Evolutionary conservation across 1,140 invertebrate species (phyloP).

Genomic region (Branchinecta lynchi): DNA sequence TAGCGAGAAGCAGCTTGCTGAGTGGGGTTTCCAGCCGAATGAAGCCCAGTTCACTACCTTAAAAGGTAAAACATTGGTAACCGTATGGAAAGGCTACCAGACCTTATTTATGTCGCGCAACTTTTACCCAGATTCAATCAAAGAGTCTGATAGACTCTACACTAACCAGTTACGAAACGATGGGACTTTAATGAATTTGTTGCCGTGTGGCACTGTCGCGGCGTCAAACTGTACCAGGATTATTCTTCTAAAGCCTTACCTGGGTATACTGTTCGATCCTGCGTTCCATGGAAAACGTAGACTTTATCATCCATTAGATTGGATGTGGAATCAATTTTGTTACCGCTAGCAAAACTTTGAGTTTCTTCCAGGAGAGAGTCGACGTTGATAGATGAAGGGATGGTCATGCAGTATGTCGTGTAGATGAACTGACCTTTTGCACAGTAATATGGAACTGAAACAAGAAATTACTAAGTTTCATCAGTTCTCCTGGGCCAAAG

Average conservation of each 20-base stretch:
- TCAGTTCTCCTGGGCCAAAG: not conserved
- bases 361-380: conserved; percentile 21
- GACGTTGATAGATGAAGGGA: conserved; percentile 24
- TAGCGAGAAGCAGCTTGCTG: no score
- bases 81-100: no score
- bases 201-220: no score
- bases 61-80: no score
- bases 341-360: conserved; percentile 21
- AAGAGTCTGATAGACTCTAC: no score
- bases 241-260: conserved; percentile 21
- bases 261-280: conserved; percentile 27
- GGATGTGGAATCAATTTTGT: conserved; percentile 27
- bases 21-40: no score
- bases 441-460: conserved; percentile 29
- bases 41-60: no score
- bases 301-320: conserved; percentile 26
- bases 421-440: conserved; percentile 24
- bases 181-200: no score
- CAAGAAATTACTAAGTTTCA: not conserved
- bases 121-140: no score
- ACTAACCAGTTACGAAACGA: no score
- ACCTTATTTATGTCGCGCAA: no score
- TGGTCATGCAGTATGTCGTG: conserved; percentile 26
- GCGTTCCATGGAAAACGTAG: conserved; percentile 28
- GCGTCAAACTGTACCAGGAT: no score